Conservation (phyloP, 1,140 invertebrate genomes). For the Drosophila aff. region DNA sequence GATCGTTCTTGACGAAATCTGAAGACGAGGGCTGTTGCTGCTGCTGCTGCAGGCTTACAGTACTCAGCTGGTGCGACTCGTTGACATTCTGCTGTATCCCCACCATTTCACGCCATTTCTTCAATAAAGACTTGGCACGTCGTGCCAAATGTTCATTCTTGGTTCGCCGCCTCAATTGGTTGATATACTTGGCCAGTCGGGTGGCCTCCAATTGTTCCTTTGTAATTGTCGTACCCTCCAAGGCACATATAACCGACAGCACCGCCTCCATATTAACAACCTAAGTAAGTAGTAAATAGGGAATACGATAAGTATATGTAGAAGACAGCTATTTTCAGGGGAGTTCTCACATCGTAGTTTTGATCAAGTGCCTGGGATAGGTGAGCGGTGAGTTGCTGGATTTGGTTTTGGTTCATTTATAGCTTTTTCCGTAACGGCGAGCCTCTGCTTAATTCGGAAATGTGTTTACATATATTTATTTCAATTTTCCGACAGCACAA, state of each 20-base stretch:
- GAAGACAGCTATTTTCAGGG: neutral
- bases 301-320: neutral
- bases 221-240: constrained; percentile 97
- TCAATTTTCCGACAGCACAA: constrained; percentile 29
- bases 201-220: constrained; percentile 97
- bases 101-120: constrained; percentile 93
- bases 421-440: constrained; percentile 6
- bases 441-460: constrained; percentile 12
- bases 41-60: constrained; percentile 4
- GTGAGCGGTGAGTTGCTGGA: constrained; percentile 88
- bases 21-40: neutral
- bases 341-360: constrained; percentile 89
- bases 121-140: constrained; percentile 95
- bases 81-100: constrained; percentile 81
- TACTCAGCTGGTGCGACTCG: constrained; percentile 20
- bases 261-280: constrained; percentile 97
- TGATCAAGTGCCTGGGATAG: constrained; percentile 89
- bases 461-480: constrained; percentile 19
- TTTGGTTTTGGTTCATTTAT: constrained; percentile 84
- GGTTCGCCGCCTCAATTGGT: constrained; percentile 94
- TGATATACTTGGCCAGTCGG: constrained; percentile 96
- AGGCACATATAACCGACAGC: constrained; percentile 94
- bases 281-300: constrained; percentile 87
- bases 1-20: constrained; percentile 17
- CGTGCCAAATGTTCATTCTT: constrained; percentile 92